Base-by-base conservation (phyloP, 2,113 vertebrate genomes). In the Chaetorhynchus papuensis region DNA sequence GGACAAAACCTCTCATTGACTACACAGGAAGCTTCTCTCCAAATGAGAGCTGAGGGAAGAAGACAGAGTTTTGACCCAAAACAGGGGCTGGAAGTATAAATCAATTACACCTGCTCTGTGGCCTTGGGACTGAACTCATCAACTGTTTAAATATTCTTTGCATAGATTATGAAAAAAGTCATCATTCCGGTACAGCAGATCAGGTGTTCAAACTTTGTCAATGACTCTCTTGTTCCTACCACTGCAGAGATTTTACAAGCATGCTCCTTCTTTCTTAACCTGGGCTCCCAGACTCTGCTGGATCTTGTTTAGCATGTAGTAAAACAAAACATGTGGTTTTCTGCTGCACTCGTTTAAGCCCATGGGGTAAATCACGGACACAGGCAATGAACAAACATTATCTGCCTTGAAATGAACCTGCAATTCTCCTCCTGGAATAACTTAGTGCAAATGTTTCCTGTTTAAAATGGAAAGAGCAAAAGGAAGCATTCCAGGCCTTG, bases 391-490 rank as follows among this genome's bases (percentile, higher is more conserved):
- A 95, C 97, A 97, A 97, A 97, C 97, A 98, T 98, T 98, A 98
- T 98, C 98, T 98, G 97, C 97, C 97, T 98, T 97, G 95, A 98
- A 98, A 97, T 94, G 98, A 98, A 97, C 97, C 96, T 87, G 87
- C 84, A 95, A 33, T 8, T 78, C 68, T 98, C 98, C 98, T 98
- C 95, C 83, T 44, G 97, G 98, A 97, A 97, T 97, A 95, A 97
- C 97, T 98, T 97, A 98, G 97, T 93, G 78, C 97, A 98, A 98
- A 98, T 96, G 97, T 97, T 98, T 98, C 98, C 98, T 98, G 98
- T 98, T 98, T 97, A 96, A 98, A 98, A 98, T 98, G 97, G 97
- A 97, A 97, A 97, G 96, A 97, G 97, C 95, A 96, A 97, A 97
- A 96, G 97, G 96, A 98, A 95, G 97, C 97, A 98, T 98, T 98